Percentiles rank a stretch among this genome's conserved stretches.
These are phyloP conservation scores for Dufourea novaeangliae DNA, from an alignment of 1,140 invertebrate species.

Conservation along the genomic window DNA sequence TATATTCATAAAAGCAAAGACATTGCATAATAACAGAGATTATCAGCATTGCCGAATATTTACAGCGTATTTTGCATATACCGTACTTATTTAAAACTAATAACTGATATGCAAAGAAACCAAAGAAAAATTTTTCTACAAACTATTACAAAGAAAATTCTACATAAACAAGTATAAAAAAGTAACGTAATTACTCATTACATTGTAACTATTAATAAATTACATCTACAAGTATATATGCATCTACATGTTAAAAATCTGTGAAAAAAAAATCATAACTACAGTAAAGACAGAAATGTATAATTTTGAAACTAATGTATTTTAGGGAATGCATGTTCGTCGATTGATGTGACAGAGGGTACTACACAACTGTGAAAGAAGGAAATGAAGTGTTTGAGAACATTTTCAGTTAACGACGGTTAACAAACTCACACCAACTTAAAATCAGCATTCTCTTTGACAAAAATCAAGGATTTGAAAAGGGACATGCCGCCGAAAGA, in stretches of 20 bases:
- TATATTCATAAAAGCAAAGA: not conserved
- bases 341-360: not conserved
- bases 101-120: not conserved
- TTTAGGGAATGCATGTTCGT: not conserved
- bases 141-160: not conserved
- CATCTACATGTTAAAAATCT: not conserved
- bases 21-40: not conserved
- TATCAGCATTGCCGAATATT: not conserved
- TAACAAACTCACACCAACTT: slow-evolving; percentile 70
- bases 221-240: not conserved
- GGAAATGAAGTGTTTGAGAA: not conserved
- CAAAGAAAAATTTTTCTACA: not conserved
- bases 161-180: not conserved
- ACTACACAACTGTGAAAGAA: not conserved
- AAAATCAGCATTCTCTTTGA: slow-evolving; percentile 70
- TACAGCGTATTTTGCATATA: not conserved
- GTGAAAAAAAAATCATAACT: not conserved
- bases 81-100: too few species aligned
- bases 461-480: slow-evolving; percentile 71
- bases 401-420: slow-evolving; percentile 9
- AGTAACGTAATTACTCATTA: slow-evolving; percentile 3
- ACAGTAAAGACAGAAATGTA: not conserved
- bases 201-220: not conserved
- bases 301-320: too few species aligned
- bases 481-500: slow-evolving; percentile 66